Conservation (phyloP, 2,888 invertebrate species). For the Hemicrepidius hirtus region DNA sequence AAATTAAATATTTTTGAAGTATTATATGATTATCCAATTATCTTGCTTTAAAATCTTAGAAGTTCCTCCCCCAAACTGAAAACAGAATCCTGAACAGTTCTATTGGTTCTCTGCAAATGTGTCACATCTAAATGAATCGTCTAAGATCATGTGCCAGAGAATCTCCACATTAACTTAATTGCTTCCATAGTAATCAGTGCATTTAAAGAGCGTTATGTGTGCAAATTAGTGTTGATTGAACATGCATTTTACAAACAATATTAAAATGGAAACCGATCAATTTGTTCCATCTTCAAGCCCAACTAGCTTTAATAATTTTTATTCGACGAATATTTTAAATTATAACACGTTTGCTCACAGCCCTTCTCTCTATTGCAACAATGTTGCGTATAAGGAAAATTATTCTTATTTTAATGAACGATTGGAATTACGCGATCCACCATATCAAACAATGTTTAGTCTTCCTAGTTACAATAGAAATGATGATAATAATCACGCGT, state of each 20-base stretch:
- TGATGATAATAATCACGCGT: slow-evolving; percentile 10
- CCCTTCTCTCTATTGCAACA: slow-evolving; percentile 43
- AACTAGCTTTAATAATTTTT: slow-evolving; percentile 41
- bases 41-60: slow-evolving; percentile 37
- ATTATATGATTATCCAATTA: slow-evolving; percentile 51
- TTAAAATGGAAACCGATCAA: slow-evolving; percentile 59
- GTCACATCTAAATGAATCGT: slow-evolving; percentile 61
- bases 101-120: slow-evolving; percentile 61
- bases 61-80: slow-evolving; percentile 42
- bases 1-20: background rate
- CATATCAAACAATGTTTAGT: slow-evolving; percentile 31
- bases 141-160: slow-evolving; percentile 55
- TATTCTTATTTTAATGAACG: slow-evolving; percentile 3
- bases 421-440: slow-evolving; percentile 26
- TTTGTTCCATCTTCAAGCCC: slow-evolving; percentile 52
- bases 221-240: slow-evolving; percentile 31
- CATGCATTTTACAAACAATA: slow-evolving; percentile 59
- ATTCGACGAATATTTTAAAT: slow-evolving; percentile 43
- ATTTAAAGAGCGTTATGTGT: slow-evolving; percentile 51
- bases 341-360: slow-evolving; percentile 42
- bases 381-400: slow-evolving; percentile 12
- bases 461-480: slow-evolving; percentile 25
- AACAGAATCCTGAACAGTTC: slow-evolving; percentile 42
- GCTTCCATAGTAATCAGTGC: slow-evolving; percentile 55
- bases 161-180: slow-evolving; percentile 57